Base-by-base conservation (phyloP, 1,140 invertebrate species). In the Maconellicoccus hirsutus region DNA sequence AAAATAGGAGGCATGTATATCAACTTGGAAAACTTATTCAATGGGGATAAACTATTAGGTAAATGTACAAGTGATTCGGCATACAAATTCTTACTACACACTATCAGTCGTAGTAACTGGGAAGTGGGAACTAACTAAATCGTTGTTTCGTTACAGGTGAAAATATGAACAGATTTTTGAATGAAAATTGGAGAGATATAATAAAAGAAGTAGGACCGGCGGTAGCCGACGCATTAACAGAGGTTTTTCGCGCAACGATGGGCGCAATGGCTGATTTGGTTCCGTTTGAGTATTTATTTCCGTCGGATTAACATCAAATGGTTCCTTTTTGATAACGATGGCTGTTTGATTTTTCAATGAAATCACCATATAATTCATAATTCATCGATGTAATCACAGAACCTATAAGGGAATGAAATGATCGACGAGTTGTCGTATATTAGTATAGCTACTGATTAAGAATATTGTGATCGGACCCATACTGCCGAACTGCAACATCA, bases 21-120 rank as follows among this genome's bases (percentile, higher is more conserved):
- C 26, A 79, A 85, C 74, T 77, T 89, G 3, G 84, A 84, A 27
- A 88, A 88, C 77, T 79, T 89, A n/a, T 88, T 89, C 75, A 84
- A 86, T 71, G 86, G 86, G 7, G 77, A 78, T 70, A 74, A 72
- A 69, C 72, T 78, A 1, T 70, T 78, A 61, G 76, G 77, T 78
- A 74, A 75, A 39, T 74, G n/a, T n/a, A n/a, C n/a, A n/a, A n/a
- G 22, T n/a, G 52, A 71, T 21, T 59, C 10, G n/a, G 70, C 23
- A 21, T 16, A 23, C 7, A 10, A 23, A n/a, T 16, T 33, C 12
- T 70, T 16, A n/a, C 25, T 12, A 10, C 21, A 10, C n/a, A n/a
- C 39, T 10, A 42, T 42, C n/a, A 10, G 8, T 10, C 8, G 39
- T 42, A 42, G n/a, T 8, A 42, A 42, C 39, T 8, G n/a, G 8